A percentile compares a stretch with the other conserved stretches of the same genome.
Conservation (phyloP, 2,113 vertebrate species). For the Syrrhaptes paradoxus region DNA sequence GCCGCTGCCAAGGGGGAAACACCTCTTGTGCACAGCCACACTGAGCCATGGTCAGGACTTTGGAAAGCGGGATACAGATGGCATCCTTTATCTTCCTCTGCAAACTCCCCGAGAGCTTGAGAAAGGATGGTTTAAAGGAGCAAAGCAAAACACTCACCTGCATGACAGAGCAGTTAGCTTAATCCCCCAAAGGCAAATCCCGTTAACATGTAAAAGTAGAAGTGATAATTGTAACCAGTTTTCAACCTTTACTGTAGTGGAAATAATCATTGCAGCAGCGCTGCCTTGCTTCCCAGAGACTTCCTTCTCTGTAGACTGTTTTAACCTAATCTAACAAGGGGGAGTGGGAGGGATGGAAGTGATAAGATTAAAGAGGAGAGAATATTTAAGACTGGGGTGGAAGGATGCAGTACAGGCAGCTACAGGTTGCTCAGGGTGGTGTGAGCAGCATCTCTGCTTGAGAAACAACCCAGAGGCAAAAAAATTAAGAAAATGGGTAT, state of each 20-base stretch:
- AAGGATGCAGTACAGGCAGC: not conserved
- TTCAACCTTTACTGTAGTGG: not conserved
- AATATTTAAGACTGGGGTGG: not conserved
- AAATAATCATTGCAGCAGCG: not conserved
- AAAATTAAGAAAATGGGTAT: not conserved
- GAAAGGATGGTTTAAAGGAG: not conserved
- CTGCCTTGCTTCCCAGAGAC: not conserved
- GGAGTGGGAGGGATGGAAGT: not conserved
- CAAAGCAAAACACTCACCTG: slow-evolving; percentile 41
- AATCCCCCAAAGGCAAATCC: slow-evolving; percentile 45
- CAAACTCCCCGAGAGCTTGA: not conserved
- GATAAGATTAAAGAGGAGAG: not conserved
- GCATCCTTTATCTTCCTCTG: not conserved
- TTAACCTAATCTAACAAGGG: not conserved
- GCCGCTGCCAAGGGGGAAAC: not conserved
- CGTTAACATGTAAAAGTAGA: slow-evolving; percentile 12
- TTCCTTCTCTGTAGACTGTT: not conserved
- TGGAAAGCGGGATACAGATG: not conserved
- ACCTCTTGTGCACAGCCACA: not conserved
- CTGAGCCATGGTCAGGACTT: rapidly evolving
- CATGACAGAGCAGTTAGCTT: not conserved
- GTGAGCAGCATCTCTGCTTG: not conserved
- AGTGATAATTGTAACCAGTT: slow-evolving; percentile 38
- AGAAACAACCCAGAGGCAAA: not conserved
- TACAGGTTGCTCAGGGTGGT: not conserved